These are phyloP conservation scores for Enteromius treurensis DNA, from an alignment of 2,797 vertebrate genomes.

Conservation along the genomic window DNA sequence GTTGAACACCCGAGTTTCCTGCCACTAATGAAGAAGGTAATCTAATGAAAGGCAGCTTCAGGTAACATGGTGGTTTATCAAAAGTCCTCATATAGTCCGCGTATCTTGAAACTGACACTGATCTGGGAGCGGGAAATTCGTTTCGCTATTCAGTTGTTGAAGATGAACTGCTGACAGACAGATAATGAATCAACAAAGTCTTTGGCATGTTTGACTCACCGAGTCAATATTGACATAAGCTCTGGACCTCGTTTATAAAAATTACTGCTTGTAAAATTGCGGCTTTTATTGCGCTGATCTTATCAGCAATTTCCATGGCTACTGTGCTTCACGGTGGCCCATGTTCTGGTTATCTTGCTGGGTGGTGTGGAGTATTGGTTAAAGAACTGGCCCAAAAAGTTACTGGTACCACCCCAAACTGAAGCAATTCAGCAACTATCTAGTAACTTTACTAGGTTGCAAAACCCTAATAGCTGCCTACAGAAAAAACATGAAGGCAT, in stretches of 20 bases:
- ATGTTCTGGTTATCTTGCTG: background rate
- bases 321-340: background rate
- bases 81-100: background rate
- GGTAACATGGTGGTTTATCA: conserved; percentile 21
- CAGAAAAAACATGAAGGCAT: background rate
- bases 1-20: conserved; percentile 67
- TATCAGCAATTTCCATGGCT: conserved; percentile 20
- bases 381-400: conserved; percentile 9
- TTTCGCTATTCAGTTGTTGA: background rate
- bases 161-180: background rate
- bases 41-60: conserved; percentile 58
- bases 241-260: background rate
- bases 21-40: conserved; percentile 65
- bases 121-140: background rate
- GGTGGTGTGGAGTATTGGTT: background rate
- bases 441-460: background rate
- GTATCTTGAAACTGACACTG: conserved; percentile 6
- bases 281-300: background rate
- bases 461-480: background rate
- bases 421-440: background rate
- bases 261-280: conserved; percentile 10
- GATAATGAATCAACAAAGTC: background rate
- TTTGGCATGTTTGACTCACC: background rate
- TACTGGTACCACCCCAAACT: background rate
- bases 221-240: conserved; percentile 23